Base-by-base conservation (phyloP, 2,113 vertebrate genomes). In the Ifrita kowaldi region DNA sequence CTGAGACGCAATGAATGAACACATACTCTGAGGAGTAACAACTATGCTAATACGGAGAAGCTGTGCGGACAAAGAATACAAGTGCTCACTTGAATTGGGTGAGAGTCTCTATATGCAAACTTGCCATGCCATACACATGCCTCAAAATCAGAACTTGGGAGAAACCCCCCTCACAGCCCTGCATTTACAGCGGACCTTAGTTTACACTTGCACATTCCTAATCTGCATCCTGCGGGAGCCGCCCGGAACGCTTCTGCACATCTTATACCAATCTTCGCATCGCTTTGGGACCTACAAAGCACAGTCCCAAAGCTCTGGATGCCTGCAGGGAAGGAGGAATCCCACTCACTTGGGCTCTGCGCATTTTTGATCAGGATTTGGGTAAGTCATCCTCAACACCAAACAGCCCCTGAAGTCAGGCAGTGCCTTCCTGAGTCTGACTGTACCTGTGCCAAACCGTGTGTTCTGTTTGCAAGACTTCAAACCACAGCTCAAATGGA, bases 1-100 rank as follows among this genome's bases (percentile, higher is more conserved):
- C 91, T 70, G 97, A 74, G 96, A 83, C 39, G 87, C 74, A 42
- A 42, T 96, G 96, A 97, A 97, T 97, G 96, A 96, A 95, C 96
- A 55, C 96, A 70, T 73, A 90, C 89, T 94, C 78, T 13, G 37
- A 55, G 95, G 85, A 97, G 97, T 59, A 95, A 95, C 95, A 91
- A 52, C 83, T 68, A 82, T 81, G 97, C 90, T 84, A 83, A 97
- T 50, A 5, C 11, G 0, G 63, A 85, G 79, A 81, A 88, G 93
- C 84, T n/a, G 52, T 7, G 56, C 60, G 33, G 35, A 93, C 87
- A 95, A 92, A 95, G 91, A 70, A 57, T 13, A 33, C 76, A 33
- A 73, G 79, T 5, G 64, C 78, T 62, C 27, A 26, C 75, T 39
- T 57, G 65, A 78, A 76, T 9, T 6, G 63, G 50, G 41, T n/a